These are phyloP conservation scores for Bombus waltoni DNA, from an alignment of 1,140 invertebrate genomes.

Conservation along the genomic window DNA sequence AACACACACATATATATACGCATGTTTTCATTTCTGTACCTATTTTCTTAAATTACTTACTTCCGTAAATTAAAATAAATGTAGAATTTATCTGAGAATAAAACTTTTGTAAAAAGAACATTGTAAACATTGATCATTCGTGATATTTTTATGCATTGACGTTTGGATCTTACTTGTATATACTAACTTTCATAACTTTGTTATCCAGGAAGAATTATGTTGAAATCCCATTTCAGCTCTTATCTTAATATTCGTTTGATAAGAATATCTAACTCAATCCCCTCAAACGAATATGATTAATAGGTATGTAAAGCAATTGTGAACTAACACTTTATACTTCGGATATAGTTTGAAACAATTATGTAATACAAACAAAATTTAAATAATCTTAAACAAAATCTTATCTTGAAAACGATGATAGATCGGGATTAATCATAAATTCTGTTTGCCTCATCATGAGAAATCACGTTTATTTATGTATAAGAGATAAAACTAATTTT, in stretches of 20 bases:
- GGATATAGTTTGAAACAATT: background rate
- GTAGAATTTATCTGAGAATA: background rate
- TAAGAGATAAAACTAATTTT: background rate
- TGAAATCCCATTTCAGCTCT: background rate
- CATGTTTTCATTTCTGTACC: too few relatives aligned
- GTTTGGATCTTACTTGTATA: background rate
- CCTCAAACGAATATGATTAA: background rate
- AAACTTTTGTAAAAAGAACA: background rate
- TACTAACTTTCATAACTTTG: background rate
- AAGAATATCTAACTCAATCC: background rate
- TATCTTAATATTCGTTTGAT: background rate
- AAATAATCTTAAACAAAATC: background rate
- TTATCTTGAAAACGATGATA: background rate
- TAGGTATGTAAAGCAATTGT: background rate
- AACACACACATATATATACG: background rate
- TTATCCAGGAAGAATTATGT: background rate
- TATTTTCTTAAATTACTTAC: too few relatives aligned
- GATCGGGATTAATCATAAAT: background rate
- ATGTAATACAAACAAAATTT: background rate
- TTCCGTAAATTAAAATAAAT: background rate
- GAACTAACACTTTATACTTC: background rate
- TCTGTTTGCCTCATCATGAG: background rate
- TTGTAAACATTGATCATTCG: background rate
- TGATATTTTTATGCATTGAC: background rate
- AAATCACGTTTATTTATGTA: background rate